Percentiles rank a stretch among this genome's conserved stretches.
Conservation (phyloP, 1,140 invertebrate species). For the Pogonomyrmex californicus region DNA sequence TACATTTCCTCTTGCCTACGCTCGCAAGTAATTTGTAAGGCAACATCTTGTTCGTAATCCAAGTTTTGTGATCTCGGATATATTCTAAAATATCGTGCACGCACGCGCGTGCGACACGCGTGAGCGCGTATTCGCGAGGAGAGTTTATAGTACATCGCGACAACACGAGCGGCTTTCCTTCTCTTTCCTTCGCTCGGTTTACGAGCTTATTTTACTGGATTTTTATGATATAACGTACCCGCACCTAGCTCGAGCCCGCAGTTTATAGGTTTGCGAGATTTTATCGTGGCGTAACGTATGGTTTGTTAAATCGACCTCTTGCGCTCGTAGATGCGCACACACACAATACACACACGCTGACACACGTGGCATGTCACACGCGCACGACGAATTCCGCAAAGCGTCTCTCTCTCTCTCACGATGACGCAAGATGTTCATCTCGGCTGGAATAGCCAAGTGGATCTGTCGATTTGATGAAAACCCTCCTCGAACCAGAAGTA, state of each 20-base stretch:
- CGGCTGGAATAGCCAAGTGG: constrained; percentile 44
- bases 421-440: constrained; percentile 59
- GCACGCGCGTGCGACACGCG: constrained; percentile 23
- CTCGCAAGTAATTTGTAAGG: not conserved
- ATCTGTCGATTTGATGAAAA: constrained; percentile 68
- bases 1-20: not conserved
- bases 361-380: constrained; percentile 40
- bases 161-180: constrained; percentile 47
- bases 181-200: constrained; percentile 75
- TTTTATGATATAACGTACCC: constrained; percentile 86
- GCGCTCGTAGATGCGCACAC: constrained; percentile 59
- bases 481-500: constrained; percentile 43
- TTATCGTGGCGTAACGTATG: constrained; percentile 86
- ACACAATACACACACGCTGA: not conserved
- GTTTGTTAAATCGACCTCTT: constrained; percentile 85
- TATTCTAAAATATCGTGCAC: constrained; percentile 25
- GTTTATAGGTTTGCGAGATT: constrained; percentile 86
- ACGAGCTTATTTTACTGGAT: constrained; percentile 87
- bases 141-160: constrained; percentile 52
- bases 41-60: not conserved
- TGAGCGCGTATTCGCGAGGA: constrained; percentile 42
- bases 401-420: constrained; percentile 43
- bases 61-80: constrained; percentile 29
- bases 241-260: constrained; percentile 80
- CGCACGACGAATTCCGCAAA: constrained; percentile 72